Percentiles rank a stretch among this genome's conserved stretches.
Conservation (phyloP, 2,113 vertebrate genomes). For the Actinemys pallida region DNA sequence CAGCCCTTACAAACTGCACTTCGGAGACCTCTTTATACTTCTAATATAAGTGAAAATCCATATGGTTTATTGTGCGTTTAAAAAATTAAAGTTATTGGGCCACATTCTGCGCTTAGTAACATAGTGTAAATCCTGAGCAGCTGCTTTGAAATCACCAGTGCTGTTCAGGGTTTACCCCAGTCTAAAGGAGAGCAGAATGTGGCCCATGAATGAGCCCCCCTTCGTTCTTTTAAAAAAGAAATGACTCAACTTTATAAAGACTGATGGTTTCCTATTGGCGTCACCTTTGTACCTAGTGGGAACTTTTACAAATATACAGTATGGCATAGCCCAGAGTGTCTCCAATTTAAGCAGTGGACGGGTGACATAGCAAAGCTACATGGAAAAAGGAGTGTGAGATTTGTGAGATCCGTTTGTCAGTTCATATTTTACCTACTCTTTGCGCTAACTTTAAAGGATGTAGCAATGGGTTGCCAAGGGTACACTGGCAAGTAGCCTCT, state of each 20-base stretch:
- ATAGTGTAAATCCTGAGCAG: constrained; percentile 56
- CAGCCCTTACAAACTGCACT: constrained; percentile 67
- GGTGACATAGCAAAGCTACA: background rate
- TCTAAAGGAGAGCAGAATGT: background rate
- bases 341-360: background rate
- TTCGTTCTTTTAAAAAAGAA: constrained; percentile 41
- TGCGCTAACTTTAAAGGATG: constrained; percentile 64
- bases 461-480: constrained; percentile 64
- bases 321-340: background rate
- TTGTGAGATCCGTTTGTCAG: constrained; percentile 27
- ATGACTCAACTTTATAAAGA: constrained; percentile 53
- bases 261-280: constrained; percentile 56
- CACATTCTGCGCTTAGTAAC: constrained; percentile 68
- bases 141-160: constrained; percentile 41
- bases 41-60: constrained; percentile 66
- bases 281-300: constrained; percentile 23
- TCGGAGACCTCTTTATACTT: constrained; percentile 65
- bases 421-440: constrained; percentile 67
- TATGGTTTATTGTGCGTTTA: constrained; percentile 65
- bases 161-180: constrained; percentile 49
- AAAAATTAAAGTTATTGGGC: constrained; percentile 50
- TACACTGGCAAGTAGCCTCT: constrained; percentile 56
- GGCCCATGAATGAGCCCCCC: constrained; percentile 20
- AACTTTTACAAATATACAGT: background rate
- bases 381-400: constrained; percentile 2